Percentiles rank a stretch among this genome's conserved stretches.
phyloP scores from a whole-genome alignment of 2,797 vertebrate species.

The Linurgus olivaceus region DNA sequence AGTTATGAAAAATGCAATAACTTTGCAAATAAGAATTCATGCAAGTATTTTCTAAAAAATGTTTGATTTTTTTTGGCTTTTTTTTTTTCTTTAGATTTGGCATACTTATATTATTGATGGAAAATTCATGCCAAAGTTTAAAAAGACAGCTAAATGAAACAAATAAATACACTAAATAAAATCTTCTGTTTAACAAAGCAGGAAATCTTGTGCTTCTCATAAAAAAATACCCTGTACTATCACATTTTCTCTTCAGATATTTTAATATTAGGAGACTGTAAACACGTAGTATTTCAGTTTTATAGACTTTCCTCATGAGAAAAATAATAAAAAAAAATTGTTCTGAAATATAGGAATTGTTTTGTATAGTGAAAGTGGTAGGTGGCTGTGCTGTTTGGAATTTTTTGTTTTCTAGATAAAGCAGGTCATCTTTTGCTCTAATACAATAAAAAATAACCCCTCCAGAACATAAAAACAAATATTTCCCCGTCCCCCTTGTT shows the following conservation, averaged over 20 bases:
- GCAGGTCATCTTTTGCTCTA: not conserved
- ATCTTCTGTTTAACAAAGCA: not conserved
- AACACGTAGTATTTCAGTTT: slow-evolving; percentile 12
- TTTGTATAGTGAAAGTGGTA: not conserved
- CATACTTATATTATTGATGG: not conserved
- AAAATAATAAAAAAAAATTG: not conserved
- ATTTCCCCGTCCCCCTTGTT: not conserved
- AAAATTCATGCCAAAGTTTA: not conserved
- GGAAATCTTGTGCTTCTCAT: not conserved
- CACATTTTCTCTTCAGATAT: not conserved
- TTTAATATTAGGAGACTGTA: slow-evolving; percentile 4
- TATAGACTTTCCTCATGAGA: not conserved
- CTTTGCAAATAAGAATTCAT: not conserved
- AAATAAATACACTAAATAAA: not conserved
- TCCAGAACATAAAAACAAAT: not conserved
- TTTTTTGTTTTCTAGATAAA: not conserved
- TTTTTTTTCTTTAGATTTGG: not conserved
- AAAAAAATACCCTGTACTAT: not conserved
- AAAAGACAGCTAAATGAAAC: not conserved
- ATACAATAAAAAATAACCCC: rapidly evolving
- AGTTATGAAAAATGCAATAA: not conserved
- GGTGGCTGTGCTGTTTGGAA: not conserved
- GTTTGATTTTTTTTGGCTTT: not conserved
- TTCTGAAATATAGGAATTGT: not conserved
- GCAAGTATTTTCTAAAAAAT: not conserved